Conservation (phyloP, 1,140 invertebrate genomes). For the Mycetomoellerius zeteki region DNA sequence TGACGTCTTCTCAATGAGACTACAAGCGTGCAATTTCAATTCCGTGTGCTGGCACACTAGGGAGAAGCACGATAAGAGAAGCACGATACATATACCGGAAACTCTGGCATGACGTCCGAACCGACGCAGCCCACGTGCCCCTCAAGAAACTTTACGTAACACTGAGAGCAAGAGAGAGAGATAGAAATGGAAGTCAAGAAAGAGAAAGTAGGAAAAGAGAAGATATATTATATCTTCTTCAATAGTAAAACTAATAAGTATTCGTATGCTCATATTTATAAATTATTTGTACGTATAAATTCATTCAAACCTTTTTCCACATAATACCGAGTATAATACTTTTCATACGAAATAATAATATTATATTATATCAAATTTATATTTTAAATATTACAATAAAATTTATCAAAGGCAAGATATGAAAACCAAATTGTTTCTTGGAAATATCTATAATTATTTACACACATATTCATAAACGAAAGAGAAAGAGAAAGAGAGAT, state of each 20-base stretch:
- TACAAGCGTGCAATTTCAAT: too few species aligned
- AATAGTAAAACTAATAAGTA: slow-evolving; percentile 19
- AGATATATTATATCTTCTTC: background rate
- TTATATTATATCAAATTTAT: slow-evolving; percentile 10
- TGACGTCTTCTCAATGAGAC: too few species aligned
- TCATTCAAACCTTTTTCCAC: background rate
- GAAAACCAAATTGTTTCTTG: background rate
- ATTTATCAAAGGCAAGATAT: background rate
- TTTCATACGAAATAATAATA: too few species aligned
- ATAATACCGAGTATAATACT: too few species aligned
- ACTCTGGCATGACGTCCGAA: too few species aligned
- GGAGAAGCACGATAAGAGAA: too few species aligned
- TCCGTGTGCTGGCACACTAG: too few species aligned
- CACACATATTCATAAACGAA: background rate
- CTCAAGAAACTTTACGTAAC: slow-evolving; percentile 34
- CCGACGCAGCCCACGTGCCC: slow-evolving; percentile 1
- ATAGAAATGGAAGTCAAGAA: background rate
- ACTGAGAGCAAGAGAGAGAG: background rate
- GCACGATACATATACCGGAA: too few species aligned
- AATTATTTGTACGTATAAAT: background rate
- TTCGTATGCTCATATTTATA: background rate
- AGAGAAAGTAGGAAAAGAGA: background rate
- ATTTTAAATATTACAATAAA: slow-evolving; percentile 9
- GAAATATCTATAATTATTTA: background rate
- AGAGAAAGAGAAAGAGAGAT: background rate